A percentile compares a stretch with the other conserved stretches of the same genome.
phyloP scores from a whole-genome alignment of 2,888 invertebrate species.

The Colostygia pectinataria region DNA sequence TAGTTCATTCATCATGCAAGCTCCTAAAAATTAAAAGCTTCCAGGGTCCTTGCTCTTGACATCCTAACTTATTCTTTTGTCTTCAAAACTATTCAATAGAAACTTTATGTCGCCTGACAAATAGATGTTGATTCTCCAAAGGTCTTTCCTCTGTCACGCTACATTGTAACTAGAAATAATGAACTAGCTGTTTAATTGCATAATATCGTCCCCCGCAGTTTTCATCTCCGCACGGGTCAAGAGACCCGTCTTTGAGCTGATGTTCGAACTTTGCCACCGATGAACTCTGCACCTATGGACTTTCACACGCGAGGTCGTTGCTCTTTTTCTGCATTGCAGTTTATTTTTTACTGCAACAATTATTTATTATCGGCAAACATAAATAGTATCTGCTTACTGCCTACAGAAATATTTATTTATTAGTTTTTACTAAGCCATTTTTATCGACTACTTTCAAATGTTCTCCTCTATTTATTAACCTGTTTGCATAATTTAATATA shows the following conservation, averaged over 20 bases:
- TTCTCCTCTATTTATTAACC: too few relatives aligned
- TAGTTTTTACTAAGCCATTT: too few relatives aligned
- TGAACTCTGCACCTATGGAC: conserved; percentile 23
- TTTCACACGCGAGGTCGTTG: conserved; percentile 25
- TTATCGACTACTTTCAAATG: too few relatives aligned
- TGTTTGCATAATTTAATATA: too few relatives aligned
- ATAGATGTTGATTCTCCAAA: conserved; percentile 30
- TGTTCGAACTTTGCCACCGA: conserved; percentile 27
- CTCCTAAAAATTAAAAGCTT: conserved; percentile 27
- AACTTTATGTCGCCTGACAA: conserved; percentile 29
- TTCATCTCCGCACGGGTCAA: conserved; percentile 20
- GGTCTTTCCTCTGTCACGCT: conserved; percentile 32
- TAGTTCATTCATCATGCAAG: conserved; percentile 15
- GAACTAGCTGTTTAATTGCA: conserved; percentile 23
- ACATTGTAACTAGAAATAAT: conserved; percentile 23
- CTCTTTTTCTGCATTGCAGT: conserved; percentile 21
- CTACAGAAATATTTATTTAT: too few relatives aligned
- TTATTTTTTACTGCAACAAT: neutral
- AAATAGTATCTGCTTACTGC: too few relatives aligned
- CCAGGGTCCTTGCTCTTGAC: conserved; percentile 32
- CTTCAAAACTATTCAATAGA: conserved; percentile 28
- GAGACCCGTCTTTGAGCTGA: conserved; percentile 21
- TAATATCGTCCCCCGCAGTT: conserved; percentile 21
- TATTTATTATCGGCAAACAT: neutral
- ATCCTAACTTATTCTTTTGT: conserved; percentile 34